Conservation (phyloP, 2,888 invertebrate genomes). For the Pristionchus exspectatus region DNA sequence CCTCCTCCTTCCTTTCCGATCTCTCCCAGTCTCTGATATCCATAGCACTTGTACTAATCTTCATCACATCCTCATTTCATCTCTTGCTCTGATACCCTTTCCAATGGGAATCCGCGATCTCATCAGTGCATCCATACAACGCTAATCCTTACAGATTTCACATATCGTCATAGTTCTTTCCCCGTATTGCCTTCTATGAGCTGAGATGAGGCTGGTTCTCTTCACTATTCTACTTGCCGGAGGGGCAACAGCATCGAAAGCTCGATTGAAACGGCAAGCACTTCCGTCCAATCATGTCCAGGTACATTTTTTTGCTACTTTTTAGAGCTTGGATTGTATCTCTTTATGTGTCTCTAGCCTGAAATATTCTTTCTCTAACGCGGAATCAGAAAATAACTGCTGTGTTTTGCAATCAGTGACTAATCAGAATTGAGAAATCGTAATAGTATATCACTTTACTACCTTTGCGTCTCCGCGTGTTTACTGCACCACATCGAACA, state of each 20-base stretch:
- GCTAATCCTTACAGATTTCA: slow-evolving; percentile 31
- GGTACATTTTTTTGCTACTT: not conserved
- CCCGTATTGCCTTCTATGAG: slow-evolving; percentile 34
- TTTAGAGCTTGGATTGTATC: not conserved
- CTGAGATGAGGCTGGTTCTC: slow-evolving; percentile 20
- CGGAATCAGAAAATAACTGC: not conserved
- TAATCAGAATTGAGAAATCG: slow-evolving; percentile 7
- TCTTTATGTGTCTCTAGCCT: too few species aligned
- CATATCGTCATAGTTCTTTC: not conserved
- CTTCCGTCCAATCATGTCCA: slow-evolving; percentile 54
- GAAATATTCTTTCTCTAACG: not conserved
- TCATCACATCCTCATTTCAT: not conserved
- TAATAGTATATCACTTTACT: slow-evolving; percentile 37
- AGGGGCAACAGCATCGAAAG: not conserved
- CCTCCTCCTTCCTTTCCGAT: not conserved
- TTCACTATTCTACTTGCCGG: not conserved
- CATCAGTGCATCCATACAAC: slow-evolving; percentile 35
- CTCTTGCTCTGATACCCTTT: not conserved
- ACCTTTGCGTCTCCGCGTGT: not conserved
- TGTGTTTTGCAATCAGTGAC: not conserved
- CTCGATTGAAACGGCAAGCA: slow-evolving; percentile 53
- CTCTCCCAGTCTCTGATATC: slow-evolving; percentile 41
- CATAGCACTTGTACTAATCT: slow-evolving; percentile 48
- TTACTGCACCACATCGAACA: not conserved
- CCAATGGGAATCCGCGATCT: not conserved